phyloP scores from a whole-genome alignment of 1,140 invertebrate species.

The Drosophila pseudoananassae region DNA sequence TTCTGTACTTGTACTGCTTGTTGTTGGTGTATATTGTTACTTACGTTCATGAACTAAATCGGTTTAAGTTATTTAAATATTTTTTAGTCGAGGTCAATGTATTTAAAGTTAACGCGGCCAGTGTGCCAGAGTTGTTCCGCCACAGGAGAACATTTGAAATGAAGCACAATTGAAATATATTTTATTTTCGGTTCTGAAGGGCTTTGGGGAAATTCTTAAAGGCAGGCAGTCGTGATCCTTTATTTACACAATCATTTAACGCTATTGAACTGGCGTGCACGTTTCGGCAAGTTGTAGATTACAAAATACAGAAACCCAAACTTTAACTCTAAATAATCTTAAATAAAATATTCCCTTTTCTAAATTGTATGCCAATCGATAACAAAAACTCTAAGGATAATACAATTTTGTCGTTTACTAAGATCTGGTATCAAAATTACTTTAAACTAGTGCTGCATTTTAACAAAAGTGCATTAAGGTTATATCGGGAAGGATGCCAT shows the following conservation, averaged over 20 bases:
- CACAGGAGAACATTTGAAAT: constrained; percentile 67
- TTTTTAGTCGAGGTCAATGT: constrained; percentile 19
- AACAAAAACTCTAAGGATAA: not conserved
- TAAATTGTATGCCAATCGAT: not conserved
- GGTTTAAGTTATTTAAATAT: constrained; percentile 32
- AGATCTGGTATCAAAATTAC: not conserved
- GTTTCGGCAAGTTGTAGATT: constrained; percentile 11
- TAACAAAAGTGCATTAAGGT: not conserved
- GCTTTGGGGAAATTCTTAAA: constrained; percentile 1
- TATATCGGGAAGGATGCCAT: constrained; percentile 8
- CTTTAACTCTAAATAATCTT: not conserved
- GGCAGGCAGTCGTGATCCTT: constrained; percentile 22
- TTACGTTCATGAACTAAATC: constrained; percentile 76
- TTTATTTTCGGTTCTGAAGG: constrained; percentile 48
- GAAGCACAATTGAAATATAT: constrained; percentile 64
- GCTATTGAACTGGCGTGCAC: constrained; percentile 35
- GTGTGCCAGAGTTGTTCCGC: constrained; percentile 63
- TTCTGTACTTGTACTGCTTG: constrained; percentile 31
- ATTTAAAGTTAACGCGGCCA: constrained; percentile 21
- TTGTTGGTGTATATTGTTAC: constrained; percentile 39
- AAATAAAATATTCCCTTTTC: not conserved
- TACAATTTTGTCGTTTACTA: too few relatives aligned
- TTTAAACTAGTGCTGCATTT: not conserved
- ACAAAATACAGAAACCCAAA: not conserved
- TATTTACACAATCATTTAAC: constrained; percentile 35